Percentiles rank a stretch among this genome's conserved stretches.
These are phyloP conservation scores for Hypothenemus hampei DNA, from an alignment of 1,140 invertebrate species.

Conservation along the genomic window DNA sequence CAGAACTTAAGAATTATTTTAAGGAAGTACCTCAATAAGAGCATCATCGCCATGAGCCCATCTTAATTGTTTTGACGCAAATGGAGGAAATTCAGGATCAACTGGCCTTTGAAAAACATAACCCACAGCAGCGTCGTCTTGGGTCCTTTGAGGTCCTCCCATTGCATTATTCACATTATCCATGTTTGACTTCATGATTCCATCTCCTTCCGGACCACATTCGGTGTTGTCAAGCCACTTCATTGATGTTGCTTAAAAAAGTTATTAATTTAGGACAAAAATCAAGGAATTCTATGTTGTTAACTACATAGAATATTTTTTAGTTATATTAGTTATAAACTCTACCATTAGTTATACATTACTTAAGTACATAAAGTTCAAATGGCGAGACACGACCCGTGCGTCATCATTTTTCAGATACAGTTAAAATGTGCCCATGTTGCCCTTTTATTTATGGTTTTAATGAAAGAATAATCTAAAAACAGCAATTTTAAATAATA, in stretches of 20 bases:
- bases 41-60: constrained; percentile 77
- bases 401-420: too few relatives aligned
- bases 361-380: too few relatives aligned
- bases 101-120: constrained; percentile 81
- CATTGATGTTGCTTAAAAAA: constrained; percentile 44
- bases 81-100: constrained; percentile 66
- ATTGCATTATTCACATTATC: constrained; percentile 29
- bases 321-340: too few relatives aligned
- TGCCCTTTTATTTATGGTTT: too few relatives aligned
- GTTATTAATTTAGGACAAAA: neutral
- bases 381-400: too few relatives aligned
- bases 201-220: constrained; percentile 37
- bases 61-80: constrained; percentile 65
- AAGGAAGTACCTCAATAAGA: constrained; percentile 74
- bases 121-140: constrained; percentile 79
- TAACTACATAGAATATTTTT: too few relatives aligned
- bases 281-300: too few relatives aligned
- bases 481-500: too few relatives aligned
- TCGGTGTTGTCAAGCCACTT: constrained; percentile 45
- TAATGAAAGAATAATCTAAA: too few relatives aligned
- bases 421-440: too few relatives aligned
- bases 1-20: constrained; percentile 37
- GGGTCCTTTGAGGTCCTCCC: constrained; percentile 40
- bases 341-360: too few relatives aligned
- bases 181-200: constrained; percentile 41